A percentile compares a stretch with the other conserved stretches of the same genome.
phyloP scores from a whole-genome alignment of 2,888 invertebrate species.

The Acheta domesticus region DNA sequence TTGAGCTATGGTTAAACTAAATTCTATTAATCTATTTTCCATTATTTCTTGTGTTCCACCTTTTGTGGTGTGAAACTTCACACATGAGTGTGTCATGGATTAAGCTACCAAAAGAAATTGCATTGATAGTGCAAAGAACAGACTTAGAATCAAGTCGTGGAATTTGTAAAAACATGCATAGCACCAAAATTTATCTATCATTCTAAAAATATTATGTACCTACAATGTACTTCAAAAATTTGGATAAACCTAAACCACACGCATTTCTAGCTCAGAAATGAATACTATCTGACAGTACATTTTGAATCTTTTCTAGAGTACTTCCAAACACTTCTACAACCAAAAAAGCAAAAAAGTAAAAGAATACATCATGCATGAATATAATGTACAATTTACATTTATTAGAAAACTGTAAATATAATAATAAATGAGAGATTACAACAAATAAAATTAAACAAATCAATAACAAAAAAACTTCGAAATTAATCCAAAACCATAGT shows the following conservation, averaged over 20 bases:
- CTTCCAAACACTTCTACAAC: too few relatives aligned
- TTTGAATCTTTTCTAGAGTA: too few relatives aligned
- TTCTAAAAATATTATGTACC: neutral
- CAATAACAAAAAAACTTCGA: neutral
- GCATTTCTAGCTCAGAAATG: neutral
- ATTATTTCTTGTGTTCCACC: neutral
- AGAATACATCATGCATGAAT: too few relatives aligned
- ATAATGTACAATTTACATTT: too few relatives aligned
- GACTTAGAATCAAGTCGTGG: neutral
- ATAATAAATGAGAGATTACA: neutral
- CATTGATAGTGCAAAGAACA: slow-evolving; percentile 18
- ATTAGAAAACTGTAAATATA: too few relatives aligned
- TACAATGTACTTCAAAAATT: neutral
- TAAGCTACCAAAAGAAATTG: neutral
- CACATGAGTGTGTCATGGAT: neutral
- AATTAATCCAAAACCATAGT: too few relatives aligned
- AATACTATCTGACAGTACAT: too few relatives aligned
- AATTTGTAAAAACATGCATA: neutral
- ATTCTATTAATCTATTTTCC: neutral
- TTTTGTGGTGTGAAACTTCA: neutral
- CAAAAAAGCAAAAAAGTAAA: too few relatives aligned
- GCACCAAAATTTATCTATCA: neutral
- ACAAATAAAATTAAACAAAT: slow-evolving; percentile 20
- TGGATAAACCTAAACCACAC: neutral
- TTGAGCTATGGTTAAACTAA: slow-evolving; percentile 1